phyloP scores from a whole-genome alignment of 2,113 vertebrate genomes.

The Sturnus vulgaris region DNA sequence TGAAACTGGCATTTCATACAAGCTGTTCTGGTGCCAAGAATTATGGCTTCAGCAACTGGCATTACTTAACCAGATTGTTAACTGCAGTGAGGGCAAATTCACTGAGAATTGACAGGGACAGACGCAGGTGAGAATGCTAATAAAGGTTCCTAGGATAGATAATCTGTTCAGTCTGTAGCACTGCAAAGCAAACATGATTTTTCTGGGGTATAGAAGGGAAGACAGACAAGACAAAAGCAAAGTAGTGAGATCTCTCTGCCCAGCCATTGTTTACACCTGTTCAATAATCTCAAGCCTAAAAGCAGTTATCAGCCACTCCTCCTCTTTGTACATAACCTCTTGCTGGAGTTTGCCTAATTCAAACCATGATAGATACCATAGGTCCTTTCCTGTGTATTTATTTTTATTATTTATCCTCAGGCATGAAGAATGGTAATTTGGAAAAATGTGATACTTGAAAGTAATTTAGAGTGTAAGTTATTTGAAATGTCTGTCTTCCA shows the following conservation, averaged over 20 bases:
- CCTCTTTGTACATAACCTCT: background rate
- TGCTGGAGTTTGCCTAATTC: background rate
- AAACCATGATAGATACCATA: background rate
- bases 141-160: background rate
- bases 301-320: background rate
- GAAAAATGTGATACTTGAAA: background rate
- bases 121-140: background rate
- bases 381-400: background rate
- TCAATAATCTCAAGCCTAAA: background rate
- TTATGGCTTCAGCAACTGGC: background rate
- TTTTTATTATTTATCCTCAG: background rate
- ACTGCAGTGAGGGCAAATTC: background rate
- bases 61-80: background rate
- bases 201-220: background rate
- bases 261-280: background rate
- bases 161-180: background rate
- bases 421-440: background rate
- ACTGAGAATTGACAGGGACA: background rate
- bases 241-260: background rate
- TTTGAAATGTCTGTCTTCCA: background rate
- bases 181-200: background rate
- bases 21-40: background rate
- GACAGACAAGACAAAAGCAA: background rate
- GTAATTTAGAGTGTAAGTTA: background rate
- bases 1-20: background rate